Evolutionary conservation across 2,888 invertebrate genomes (phyloP).

Genomic region (Morpho deidamia): DNA sequence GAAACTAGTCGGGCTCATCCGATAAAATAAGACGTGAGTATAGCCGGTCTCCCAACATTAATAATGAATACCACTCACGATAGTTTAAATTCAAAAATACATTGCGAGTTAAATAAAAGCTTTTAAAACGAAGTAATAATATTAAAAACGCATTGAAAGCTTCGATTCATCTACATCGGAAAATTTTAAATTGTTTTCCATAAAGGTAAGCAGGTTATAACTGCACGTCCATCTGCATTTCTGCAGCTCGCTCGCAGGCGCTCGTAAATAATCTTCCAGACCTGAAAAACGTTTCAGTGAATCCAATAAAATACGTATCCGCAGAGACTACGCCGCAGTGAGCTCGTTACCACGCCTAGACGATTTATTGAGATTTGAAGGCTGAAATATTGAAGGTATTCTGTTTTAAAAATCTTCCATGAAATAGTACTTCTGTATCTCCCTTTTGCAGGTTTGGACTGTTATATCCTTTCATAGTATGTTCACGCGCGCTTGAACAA

Average conservation of each 20-base stretch:
- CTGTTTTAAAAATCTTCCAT: conserved; percentile 69
- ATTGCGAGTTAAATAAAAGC: too few species aligned
- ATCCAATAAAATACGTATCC: conserved; percentile 79
- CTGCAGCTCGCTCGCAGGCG: conserved; percentile 69
- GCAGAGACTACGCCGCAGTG: conserved; percentile 75
- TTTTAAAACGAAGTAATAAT: too few species aligned
- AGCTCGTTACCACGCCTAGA: conserved; percentile 77
- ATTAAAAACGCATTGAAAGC: too few species aligned
- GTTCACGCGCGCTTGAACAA: background rate
- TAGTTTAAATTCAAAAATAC: too few species aligned
- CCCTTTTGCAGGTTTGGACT: conserved; percentile 20
- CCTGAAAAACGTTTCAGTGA: conserved; percentile 77
- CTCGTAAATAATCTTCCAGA: conserved; percentile 76
- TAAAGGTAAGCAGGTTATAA: conserved; percentile 30
- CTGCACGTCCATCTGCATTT: conserved; percentile 68
- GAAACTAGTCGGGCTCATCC: too few species aligned
- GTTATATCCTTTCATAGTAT: background rate
- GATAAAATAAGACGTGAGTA: too few species aligned
- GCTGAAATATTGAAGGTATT: conserved; percentile 75
- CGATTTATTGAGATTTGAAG: conserved; percentile 78
- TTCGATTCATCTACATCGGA: too few species aligned
- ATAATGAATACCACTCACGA: too few species aligned
- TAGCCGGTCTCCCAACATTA: too few species aligned
- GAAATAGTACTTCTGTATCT: conserved; percentile 48
- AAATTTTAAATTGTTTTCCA: too few species aligned